A percentile compares a stretch with the other conserved stretches of the same genome.
phyloP scores from a whole-genome alignment of 2,113 vertebrate genomes.

The Melanocharis versteri region DNA sequence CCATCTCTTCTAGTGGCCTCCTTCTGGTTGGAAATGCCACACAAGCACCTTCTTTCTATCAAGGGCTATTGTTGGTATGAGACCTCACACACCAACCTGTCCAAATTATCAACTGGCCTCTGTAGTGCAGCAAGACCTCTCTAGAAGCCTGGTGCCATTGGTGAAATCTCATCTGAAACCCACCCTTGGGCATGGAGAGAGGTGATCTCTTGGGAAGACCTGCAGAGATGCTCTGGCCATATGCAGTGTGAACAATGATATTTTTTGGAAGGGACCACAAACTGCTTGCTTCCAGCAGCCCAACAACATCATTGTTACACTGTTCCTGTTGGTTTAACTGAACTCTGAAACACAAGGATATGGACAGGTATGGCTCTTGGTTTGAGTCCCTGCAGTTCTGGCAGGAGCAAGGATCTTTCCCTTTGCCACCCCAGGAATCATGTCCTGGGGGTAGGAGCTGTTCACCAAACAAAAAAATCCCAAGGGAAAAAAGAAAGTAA shows the following conservation, averaged over 20 bases:
- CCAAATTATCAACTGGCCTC: neutral
- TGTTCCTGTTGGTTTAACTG: neutral
- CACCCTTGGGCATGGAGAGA: neutral
- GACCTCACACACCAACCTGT: neutral
- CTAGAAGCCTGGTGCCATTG: neutral
- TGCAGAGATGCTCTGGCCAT: neutral
- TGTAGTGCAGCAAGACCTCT: neutral
- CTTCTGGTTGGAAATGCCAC: neutral
- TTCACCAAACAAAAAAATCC: neutral
- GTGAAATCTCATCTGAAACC: neutral
- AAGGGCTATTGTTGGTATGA: neutral
- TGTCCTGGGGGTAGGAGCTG: neutral
- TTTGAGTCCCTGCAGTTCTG: neutral
- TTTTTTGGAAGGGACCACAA: neutral
- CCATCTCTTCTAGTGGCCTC: neutral
- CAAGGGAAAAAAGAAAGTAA: neutral
- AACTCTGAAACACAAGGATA: neutral
- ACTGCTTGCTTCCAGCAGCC: neutral
- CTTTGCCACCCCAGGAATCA: neutral
- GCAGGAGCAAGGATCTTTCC: neutral
- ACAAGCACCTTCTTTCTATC: neutral
- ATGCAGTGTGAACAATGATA: neutral
- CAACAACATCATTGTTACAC: fast-evolving
- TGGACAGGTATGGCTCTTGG: neutral
- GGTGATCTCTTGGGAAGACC: neutral